A percentile compares a stretch with the other conserved stretches of the same genome.
Conservation (phyloP, 2,888 invertebrate genomes). For the Spicauda simplicius region DNA sequence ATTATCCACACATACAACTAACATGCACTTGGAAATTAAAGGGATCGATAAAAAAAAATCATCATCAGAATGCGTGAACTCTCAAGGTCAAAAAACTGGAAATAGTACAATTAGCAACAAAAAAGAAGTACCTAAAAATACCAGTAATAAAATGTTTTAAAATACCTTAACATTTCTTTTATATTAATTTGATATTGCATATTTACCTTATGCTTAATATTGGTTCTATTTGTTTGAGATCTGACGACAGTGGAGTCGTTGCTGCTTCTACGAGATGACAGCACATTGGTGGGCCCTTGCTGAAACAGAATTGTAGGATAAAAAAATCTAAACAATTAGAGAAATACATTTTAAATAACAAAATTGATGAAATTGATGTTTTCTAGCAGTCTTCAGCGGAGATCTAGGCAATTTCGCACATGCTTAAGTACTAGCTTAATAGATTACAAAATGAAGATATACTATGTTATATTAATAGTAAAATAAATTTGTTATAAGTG, state of each 20-base stretch:
- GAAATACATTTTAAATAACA: not conserved
- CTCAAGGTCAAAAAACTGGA: too few relatives aligned
- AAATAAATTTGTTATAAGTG: not conserved
- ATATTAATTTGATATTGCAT: not conserved
- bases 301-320: conserved; percentile 54
- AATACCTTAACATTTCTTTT: too few relatives aligned
- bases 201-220: conserved; percentile 78
- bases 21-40: too few relatives aligned
- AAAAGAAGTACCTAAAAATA: too few relatives aligned
- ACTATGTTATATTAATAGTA: not conserved
- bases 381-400: conserved; percentile 1
- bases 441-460: not conserved
- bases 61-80: too few relatives aligned
- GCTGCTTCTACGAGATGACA: conserved; percentile 92
- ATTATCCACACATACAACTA: too few relatives aligned
- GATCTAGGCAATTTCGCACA: not conserved
- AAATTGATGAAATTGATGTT: not conserved
- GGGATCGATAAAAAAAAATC: too few relatives aligned
- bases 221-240: conserved; percentile 76
- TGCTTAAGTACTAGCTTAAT: not conserved
- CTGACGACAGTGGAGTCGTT: conserved; percentile 90
- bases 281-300: conserved; percentile 89
- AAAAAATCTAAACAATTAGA: not conserved
- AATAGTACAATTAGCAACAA: too few relatives aligned
- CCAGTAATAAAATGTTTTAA: too few relatives aligned